Base-by-base conservation (phyloP, 2,797 vertebrate species). In the Balearica regulorum region DNA sequence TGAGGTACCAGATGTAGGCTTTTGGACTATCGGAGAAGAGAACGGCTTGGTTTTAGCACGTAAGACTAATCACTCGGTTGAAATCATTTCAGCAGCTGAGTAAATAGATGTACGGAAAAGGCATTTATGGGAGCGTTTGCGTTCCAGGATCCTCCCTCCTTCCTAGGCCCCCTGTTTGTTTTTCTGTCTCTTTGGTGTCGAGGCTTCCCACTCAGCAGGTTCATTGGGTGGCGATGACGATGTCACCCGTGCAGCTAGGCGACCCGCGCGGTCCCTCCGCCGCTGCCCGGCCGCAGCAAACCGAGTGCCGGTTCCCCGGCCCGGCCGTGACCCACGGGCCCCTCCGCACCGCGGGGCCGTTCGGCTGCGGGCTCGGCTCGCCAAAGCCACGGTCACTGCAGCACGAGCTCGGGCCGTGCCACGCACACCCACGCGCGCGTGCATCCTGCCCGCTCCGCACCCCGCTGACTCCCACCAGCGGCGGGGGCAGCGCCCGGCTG, bases 11-110 rank as follows among this genome's bases (percentile, higher is more conserved):
- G 87, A 75, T 81, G 93, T 48, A 84, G 79, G 53, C 57, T 83
- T 94, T 79, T 39, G 77, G 69, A 70, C 93, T 76, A 69, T 58
- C 22, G 11, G 57, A 57, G 70, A 18, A 29, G 62, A 86, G 91
- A 77, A 87, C 12, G 76, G 61, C 49, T 83, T 11, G 54, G 54
- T 58, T 93, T 95, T 87, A 95, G 85, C 87, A 15, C n/a, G 57
- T 86, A 61, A 83, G 82, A 65, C 82, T 79, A 64, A 93, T 90
- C 73, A 79, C 77, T 89, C 77, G 21, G 86, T 21, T 68, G 90
- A 82, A 94, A 91, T 87, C 25, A 87, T 84, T 77, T 93, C 91
- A 60, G 89, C 96, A 96, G 96, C 94, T 96, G 96, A 96, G 91
- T 82, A 91, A 96, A 96, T 11, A 96, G 78, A 64, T 62, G 33